phyloP scores from a whole-genome alignment of 2,888 invertebrate genomes.

The Eupsilia transversa region DNA sequence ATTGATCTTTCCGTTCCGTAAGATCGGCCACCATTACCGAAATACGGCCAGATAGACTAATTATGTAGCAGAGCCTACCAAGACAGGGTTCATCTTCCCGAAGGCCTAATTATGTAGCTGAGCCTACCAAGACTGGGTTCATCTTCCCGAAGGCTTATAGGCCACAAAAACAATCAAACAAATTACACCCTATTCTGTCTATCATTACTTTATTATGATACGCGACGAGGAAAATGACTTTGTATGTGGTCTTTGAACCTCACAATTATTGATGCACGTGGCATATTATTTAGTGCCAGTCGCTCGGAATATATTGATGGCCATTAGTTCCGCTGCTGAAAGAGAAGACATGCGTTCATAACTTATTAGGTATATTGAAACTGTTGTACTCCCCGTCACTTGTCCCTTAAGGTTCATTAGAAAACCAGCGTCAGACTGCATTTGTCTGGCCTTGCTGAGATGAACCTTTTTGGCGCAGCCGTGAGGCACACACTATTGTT shows the following conservation, averaged over 20 bases:
- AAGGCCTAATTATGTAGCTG: neutral
- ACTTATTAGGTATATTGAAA: constrained; percentile 14
- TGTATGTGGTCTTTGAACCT: constrained; percentile 58
- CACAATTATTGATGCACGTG: constrained; percentile 57
- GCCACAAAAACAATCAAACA: neutral
- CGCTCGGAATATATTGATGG: constrained; percentile 49
- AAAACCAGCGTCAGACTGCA: no score
- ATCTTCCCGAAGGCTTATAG: neutral
- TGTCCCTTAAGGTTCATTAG: no score
- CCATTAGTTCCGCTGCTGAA: constrained; percentile 42
- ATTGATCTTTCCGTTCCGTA: no score
- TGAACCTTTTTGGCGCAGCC: no score
- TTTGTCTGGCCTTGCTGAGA: no score
- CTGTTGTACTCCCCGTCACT: no score
- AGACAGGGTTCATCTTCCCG: neutral
- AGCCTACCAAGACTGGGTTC: neutral
- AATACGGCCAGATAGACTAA: neutral
- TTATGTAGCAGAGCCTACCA: neutral
- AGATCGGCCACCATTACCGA: neutral
- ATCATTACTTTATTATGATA: constrained; percentile 21
- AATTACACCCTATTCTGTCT: neutral
- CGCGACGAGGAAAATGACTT: constrained; percentile 47
- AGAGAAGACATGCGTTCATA: constrained; percentile 30
- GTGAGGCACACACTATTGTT: no score
- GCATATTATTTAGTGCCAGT: constrained; percentile 32